Base-by-base conservation (phyloP, 2,113 vertebrate genomes). In the Pachyramphus minor region DNA sequence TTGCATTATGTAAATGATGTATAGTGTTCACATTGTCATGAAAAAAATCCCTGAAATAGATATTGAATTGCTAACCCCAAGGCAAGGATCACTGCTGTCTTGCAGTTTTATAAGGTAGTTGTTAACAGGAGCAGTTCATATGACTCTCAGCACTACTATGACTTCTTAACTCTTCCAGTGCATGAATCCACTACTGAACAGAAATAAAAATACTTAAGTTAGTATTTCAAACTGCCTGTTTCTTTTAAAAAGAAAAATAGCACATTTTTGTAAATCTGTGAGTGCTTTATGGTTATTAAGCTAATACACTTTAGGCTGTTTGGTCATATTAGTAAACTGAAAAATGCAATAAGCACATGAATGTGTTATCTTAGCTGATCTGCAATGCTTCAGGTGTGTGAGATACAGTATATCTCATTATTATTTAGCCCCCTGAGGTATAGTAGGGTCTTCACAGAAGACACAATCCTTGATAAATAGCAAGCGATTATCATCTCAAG, bases 1-100 rank as follows among this genome's bases (percentile, higher is more conserved):
- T 93, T 97, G 93, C 69, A 94, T 96, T 96, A 94, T 91, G 84
- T 95, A 95, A 96, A 95, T 92, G n/a, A 53, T 44, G 37, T 67
- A 75, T 91, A 91, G 39, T 39, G 63, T 96, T 96, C 94, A 79
- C 91, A 66, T 81, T 89, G 82, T 92, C 9, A 94, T 90, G 91
- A 80, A 86, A 69, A 81, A 14, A 0, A 1, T 7, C 66, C 35
- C 41, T 31, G 20, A 93, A 94, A 94, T 79, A 93, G 90, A 55
- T 96, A 96, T 66, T 6, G 2, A 90, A 89, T 95, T 89, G 39
- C 91, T 87, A 94, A 91, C 95, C 88, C 41, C 44, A 93, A 88
- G 91, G 96, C 90, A 94, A 96, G 72, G 55, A 92, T 97, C 95
- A 93, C 87, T 69, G 87, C 94, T 95, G 92, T 86, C 94, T 66